phyloP scores from a whole-genome alignment of 1,140 invertebrate genomes.

The Pollicipes pollicipes region DNA sequence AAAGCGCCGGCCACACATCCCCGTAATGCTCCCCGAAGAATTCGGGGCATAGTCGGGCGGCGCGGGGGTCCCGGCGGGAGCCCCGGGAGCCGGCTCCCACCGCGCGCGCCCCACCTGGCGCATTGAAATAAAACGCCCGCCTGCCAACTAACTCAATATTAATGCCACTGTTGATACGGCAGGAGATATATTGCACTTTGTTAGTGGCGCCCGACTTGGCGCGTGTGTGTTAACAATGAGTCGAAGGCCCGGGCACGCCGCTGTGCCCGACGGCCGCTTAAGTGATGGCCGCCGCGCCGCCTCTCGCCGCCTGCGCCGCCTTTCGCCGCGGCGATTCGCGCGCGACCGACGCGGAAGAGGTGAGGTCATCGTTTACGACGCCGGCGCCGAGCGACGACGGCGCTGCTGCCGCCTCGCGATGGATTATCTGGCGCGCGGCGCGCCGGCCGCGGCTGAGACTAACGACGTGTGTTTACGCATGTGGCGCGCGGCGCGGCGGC shows the following conservation, averaged over 20 bases:
- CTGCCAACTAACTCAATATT: conserved; percentile 2
- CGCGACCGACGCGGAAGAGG: too few species aligned
- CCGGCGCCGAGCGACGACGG: too few species aligned
- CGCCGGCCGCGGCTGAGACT: too few species aligned
- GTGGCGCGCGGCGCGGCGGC: too few species aligned
- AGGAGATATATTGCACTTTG: not conserved
- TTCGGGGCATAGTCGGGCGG: too few species aligned
- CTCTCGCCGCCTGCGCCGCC: not conserved
- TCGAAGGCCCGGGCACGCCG: too few species aligned
- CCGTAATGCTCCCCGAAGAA: too few species aligned
- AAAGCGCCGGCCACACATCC: too few species aligned
- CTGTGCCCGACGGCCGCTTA: too few species aligned
- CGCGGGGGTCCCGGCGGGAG: conserved; percentile 26
- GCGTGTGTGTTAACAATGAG: not conserved
- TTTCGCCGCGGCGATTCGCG: not conserved
- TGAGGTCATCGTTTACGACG: too few species aligned
- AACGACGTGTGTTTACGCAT: too few species aligned
- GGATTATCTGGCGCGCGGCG: too few species aligned
- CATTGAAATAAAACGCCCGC: not conserved
- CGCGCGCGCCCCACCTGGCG: conserved; percentile 5
- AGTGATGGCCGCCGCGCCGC: not conserved
- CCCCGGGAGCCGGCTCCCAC: conserved; percentile 28
- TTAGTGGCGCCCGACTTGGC: not conserved
- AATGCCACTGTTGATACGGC: not conserved
- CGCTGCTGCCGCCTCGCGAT: not conserved